A percentile compares a stretch with the other conserved stretches of the same genome.
Evolutionary conservation across 64 coral and sea anemone genomes (phyloP).

Genomic region (Hydrozoanthus tunicans): DNA sequence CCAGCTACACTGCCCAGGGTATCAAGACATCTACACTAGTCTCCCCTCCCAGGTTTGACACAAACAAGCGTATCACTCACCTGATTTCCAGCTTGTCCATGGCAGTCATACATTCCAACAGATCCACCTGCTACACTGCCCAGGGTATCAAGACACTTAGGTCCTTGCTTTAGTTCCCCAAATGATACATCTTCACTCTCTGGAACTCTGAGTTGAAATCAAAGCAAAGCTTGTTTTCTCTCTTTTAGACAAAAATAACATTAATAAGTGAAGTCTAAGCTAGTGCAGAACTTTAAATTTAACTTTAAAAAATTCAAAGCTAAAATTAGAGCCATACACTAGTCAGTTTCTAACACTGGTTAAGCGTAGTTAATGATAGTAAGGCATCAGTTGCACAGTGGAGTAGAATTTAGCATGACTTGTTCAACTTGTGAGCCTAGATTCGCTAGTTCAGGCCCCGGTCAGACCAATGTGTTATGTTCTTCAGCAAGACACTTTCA

Average conservation of each 20-base stretch:
- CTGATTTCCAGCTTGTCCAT: slow-evolving; percentile 96
- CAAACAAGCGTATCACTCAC: not conserved
- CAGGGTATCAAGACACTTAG: slow-evolving; percentile 88
- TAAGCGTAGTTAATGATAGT: too few species aligned
- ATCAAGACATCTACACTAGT: slow-evolving; percentile 78
- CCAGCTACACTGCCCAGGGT: slow-evolving; percentile 79
- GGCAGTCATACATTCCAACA: slow-evolving; percentile 93
- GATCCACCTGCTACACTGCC: slow-evolving; percentile 76
- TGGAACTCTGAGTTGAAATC: slow-evolving; percentile 62
- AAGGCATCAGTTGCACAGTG: too few species aligned
- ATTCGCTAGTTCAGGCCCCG: too few species aligned
- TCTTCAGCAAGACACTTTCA: too few species aligned
- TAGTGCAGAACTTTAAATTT: too few species aligned
- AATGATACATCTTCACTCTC: slow-evolving; percentile 90
- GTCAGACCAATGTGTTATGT: too few species aligned
- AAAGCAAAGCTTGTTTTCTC: not conserved
- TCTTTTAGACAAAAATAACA: not conserved
- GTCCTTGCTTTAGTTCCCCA: slow-evolving; percentile 88
- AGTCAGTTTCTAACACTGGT: too few species aligned
- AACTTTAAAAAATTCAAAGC: too few species aligned
- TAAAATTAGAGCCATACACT: too few species aligned
- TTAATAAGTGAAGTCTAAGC: too few species aligned
- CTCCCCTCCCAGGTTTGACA: not conserved
- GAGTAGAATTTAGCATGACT: too few species aligned
- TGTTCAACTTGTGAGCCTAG: too few species aligned